Conservation (phyloP, 2,888 invertebrate genomes). For the Cyclophora punctaria region DNA sequence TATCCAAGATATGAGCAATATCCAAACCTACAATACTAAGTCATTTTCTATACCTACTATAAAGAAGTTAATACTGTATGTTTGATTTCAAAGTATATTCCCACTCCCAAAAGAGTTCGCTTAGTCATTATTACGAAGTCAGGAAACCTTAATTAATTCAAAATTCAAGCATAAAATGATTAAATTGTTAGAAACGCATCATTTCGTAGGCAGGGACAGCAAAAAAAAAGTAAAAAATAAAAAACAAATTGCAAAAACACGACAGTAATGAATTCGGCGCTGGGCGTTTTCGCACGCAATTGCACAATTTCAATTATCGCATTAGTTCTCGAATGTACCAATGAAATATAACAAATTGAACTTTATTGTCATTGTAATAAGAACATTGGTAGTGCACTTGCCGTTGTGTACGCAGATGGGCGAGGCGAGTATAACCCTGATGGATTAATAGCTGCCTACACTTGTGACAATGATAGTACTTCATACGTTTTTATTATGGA, state of each 20-base stretch:
- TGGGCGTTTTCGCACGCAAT: slow-evolving; percentile 70
- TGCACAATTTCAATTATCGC: slow-evolving; percentile 76
- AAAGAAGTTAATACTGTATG: not conserved
- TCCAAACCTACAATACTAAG: too few relatives aligned
- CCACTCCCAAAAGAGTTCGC: too few relatives aligned
- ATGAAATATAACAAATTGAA: slow-evolving; percentile 4
- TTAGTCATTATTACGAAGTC: not conserved
- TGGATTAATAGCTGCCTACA: slow-evolving; percentile 32
- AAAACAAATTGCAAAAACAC: slow-evolving; percentile 56
- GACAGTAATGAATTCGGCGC: slow-evolving; percentile 67
- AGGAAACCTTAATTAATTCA: not conserved
- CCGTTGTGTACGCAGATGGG: slow-evolving; percentile 20
- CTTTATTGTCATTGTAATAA: slow-evolving; percentile 6
- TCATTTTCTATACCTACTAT: too few relatives aligned
- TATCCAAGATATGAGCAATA: too few relatives aligned
- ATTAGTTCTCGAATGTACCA: slow-evolving; percentile 58
- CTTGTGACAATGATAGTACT: slow-evolving; percentile 31
- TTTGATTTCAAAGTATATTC: not conserved
- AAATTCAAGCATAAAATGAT: slow-evolving; percentile 42
- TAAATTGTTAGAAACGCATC: slow-evolving; percentile 56
- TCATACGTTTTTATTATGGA: slow-evolving; percentile 14
- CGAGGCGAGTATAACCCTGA: slow-evolving; percentile 37
- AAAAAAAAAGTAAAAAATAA: slow-evolving; percentile 47
- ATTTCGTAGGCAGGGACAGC: slow-evolving; percentile 41
- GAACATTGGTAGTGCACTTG: slow-evolving; percentile 1